Base-by-base conservation (phyloP, 2,888 invertebrate species). In the Xestobium rufovillosum region DNA sequence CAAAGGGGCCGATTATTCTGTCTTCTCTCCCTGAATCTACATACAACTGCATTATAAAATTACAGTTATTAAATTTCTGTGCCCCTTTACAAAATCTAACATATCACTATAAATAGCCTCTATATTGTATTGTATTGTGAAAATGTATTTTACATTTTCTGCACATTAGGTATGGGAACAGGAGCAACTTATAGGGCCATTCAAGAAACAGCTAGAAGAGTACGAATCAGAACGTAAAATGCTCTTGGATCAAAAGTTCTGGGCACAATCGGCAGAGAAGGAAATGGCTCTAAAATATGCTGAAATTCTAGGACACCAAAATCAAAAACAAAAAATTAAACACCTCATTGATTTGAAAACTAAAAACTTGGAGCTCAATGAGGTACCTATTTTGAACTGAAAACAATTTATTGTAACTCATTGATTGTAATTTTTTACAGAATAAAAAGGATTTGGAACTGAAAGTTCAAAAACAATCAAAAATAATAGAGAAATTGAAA, bases 291-390 rank as follows among this genome's bases (percentile, higher is more conserved):
- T 66, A 30, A 73, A 76, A 47, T 76, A 76, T 52, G 73, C 75
- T 2, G 69, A 72, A 41, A 56, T 75, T 33, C 58, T 78, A n/a
- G 77, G 77, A 0, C 77, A 79, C 49, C 75, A 76, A 46, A 80
- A 79, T 56, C 72, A 73, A 44, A 75, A 71, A 47, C 78, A 79
- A 55, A 78, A 75, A 56, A 75, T 78, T 31, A 73, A 75, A 39
- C 74, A 78, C 50, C 49, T 72, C 13, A 52, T 56, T 2, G 67
- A 68, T 42, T 46, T 72, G 13, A 71, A 71, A 52, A 57, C 59
- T 12, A 68, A 67, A 48, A 67, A 67, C 43, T 51, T 57, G 27
- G 64, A 65, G 42, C 50, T 72, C 26, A 56, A 61, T 45, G 66
- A 69, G 66, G 71, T 72, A 59, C 31, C 6, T 28, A 14, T 13